These are phyloP conservation scores for Hyles vespertilio DNA, from an alignment of 1,140 invertebrate species.

Conservation along the genomic window DNA sequence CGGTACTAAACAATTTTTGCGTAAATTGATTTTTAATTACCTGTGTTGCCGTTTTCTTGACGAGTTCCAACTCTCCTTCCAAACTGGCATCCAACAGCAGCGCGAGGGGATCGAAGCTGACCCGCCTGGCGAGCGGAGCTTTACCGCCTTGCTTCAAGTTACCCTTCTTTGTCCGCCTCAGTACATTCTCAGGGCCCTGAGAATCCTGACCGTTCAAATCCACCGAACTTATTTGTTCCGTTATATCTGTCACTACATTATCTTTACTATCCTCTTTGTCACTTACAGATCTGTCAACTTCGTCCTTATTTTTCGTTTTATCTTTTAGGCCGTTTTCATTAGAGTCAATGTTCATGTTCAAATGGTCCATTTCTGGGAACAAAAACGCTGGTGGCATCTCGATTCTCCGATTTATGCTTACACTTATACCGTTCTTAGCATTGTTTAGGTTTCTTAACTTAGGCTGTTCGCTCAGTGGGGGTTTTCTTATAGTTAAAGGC, in stretches of 20 bases:
- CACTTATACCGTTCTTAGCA: slow-evolving; percentile 77
- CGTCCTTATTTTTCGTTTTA: slow-evolving; percentile 53
- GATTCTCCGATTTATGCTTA: slow-evolving; percentile 83
- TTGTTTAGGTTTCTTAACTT: slow-evolving; percentile 79
- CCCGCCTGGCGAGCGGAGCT: slow-evolving; percentile 84
- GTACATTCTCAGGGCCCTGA: slow-evolving; percentile 76
- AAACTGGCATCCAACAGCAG: slow-evolving; percentile 96
- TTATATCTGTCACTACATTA: slow-evolving; percentile 64
- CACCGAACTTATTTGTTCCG: slow-evolving; percentile 70
- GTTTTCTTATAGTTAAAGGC: slow-evolving; percentile 86
- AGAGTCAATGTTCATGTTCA: slow-evolving; percentile 26
- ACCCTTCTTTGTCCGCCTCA: slow-evolving; percentile 83
- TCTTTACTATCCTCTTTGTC: slow-evolving; percentile 76
- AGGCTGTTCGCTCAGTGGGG: slow-evolving; percentile 84
- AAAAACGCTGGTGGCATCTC: slow-evolving; percentile 89
- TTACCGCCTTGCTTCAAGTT: slow-evolving; percentile 84
- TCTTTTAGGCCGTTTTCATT: slow-evolving; percentile 56
- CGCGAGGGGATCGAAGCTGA: slow-evolving; percentile 98
- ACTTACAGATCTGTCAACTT: slow-evolving; percentile 59
- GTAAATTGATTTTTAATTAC: slow-evolving; percentile 69
- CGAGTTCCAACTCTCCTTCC: slow-evolving; percentile 97
- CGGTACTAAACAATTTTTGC: too few species aligned
- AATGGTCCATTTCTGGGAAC: slow-evolving; percentile 83
- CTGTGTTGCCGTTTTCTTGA: slow-evolving; percentile 95
- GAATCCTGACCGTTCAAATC: slow-evolving; percentile 75